These are phyloP conservation scores for Drosophila paramelanica DNA, from an alignment of 2,888 invertebrate species.

Conservation along the genomic window DNA sequence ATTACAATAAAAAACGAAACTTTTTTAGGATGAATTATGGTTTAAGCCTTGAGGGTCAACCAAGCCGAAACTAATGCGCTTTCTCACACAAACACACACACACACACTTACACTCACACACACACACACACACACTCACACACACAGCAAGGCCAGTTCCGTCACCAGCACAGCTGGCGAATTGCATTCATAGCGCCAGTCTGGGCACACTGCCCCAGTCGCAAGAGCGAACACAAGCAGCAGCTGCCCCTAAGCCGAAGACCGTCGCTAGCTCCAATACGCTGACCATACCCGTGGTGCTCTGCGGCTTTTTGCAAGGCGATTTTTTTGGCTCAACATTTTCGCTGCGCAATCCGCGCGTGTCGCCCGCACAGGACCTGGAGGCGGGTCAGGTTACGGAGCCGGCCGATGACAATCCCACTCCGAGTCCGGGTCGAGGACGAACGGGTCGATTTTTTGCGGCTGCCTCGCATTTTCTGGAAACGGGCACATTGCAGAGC, in stretches of 20 bases:
- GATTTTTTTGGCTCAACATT: conserved; percentile 80
- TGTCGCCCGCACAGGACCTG: conserved; percentile 56
- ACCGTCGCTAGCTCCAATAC: conserved; percentile 49
- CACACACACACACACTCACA: conserved; percentile 1
- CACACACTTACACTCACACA: background rate
- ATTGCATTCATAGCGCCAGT: conserved; percentile 61
- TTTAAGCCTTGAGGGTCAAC: conserved; percentile 25
- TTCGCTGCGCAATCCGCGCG: conserved; percentile 61
- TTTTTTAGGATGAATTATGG: conserved; percentile 10
- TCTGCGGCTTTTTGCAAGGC: conserved; percentile 85
- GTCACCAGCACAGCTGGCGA: conserved; percentile 31
- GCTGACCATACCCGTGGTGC: conserved; percentile 85
- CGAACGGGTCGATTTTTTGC: conserved; percentile 76
- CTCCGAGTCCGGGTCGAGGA: conserved; percentile 47
- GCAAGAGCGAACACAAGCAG: background rate
- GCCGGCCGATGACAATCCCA: conserved; percentile 14
- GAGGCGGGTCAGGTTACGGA: conserved; percentile 55
- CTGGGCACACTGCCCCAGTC: conserved; percentile 56
- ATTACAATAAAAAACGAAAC: background rate
- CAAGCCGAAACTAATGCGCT: conserved; percentile 55
- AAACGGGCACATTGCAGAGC: conserved; percentile 58
- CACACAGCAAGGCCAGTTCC: conserved; percentile 39
- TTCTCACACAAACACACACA: conserved; percentile 37
- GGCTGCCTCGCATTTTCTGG: conserved; percentile 68
- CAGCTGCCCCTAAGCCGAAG: conserved; percentile 7